Percentiles rank a stretch among this genome's conserved stretches.
phyloP scores from a whole-genome alignment of 1,140 invertebrate genomes.

The Antheraea mylitta region DNA sequence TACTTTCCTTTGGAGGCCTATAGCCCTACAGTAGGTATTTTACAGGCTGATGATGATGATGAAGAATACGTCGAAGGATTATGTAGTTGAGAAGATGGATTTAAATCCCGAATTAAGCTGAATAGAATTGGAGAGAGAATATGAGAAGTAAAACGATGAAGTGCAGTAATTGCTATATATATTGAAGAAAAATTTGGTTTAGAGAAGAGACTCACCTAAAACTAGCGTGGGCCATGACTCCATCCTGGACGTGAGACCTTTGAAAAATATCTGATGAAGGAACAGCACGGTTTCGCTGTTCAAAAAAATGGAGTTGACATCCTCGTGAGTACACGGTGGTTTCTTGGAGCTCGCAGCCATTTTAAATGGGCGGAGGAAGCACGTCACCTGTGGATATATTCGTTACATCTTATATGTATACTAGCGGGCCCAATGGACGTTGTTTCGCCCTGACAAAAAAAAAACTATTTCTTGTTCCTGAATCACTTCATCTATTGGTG shows the following conservation, averaged over 20 bases:
- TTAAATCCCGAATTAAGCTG: too few relatives aligned
- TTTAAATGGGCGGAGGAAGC: conserved; percentile 94
- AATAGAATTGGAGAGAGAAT: too few relatives aligned
- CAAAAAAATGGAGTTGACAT: conserved; percentile 96
- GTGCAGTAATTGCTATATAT: not conserved
- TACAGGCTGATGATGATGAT: too few relatives aligned
- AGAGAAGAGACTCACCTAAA: conserved; percentile 81
- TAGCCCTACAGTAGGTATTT: too few relatives aligned
- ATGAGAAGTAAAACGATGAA: too few relatives aligned
- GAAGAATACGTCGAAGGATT: too few relatives aligned
- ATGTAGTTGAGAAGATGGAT: too few relatives aligned
- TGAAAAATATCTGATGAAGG: conserved; percentile 96
- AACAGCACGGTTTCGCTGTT: conserved; percentile 97
- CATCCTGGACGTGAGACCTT: conserved; percentile 94
- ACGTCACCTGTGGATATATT: conserved; percentile 84
- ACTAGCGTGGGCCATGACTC: conserved; percentile 96
- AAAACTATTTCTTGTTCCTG: too few relatives aligned
- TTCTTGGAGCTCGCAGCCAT: conserved; percentile 97
- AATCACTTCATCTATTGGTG: too few relatives aligned
- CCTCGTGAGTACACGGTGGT: conserved; percentile 95
- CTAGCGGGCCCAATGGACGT: too few relatives aligned
- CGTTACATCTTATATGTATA: not conserved
- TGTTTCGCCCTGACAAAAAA: too few relatives aligned
- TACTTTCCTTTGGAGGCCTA: too few relatives aligned
- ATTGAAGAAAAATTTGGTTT: not conserved